A percentile compares a stretch with the other conserved stretches of the same genome.
These are phyloP conservation scores for Apamea sordens DNA, from an alignment of 2,888 invertebrate species.

Conservation along the genomic window DNA sequence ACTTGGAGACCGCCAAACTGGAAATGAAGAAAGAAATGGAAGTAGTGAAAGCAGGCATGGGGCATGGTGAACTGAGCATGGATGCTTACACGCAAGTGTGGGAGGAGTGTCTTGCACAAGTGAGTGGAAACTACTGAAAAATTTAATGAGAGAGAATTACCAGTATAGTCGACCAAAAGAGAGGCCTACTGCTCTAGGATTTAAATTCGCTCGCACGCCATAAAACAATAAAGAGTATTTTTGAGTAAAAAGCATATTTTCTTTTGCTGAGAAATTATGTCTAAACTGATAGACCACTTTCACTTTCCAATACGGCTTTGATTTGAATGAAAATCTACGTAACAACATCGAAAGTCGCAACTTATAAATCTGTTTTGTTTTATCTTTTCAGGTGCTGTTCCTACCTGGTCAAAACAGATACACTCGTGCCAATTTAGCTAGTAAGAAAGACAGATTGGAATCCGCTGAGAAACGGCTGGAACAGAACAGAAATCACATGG, in stretches of 20 bases:
- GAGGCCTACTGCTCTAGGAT: not conserved
- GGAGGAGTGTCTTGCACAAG: slow-evolving; percentile 98
- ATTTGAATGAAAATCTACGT: no score
- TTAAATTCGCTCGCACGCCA: not conserved
- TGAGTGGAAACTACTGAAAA: slow-evolving; percentile 71
- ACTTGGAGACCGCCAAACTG: slow-evolving; percentile 92
- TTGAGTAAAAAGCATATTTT: not conserved
- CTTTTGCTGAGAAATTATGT: not conserved
- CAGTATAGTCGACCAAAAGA: no score
- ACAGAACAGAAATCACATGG: slow-evolving; percentile 98
- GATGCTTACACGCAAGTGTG: slow-evolving; percentile 98
- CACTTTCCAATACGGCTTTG: no score
- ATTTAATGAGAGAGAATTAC: no score
- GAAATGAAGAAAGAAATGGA: slow-evolving; percentile 96
- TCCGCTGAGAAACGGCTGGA: slow-evolving; percentile 97
- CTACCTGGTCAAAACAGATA: slow-evolving; percentile 97
- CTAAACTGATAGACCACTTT: not conserved
- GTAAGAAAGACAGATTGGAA: slow-evolving; percentile 98
- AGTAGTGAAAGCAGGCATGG: slow-evolving; percentile 97
- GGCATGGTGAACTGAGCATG: slow-evolving; percentile 97
- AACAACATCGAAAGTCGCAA: not conserved
- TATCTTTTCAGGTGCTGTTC: slow-evolving; percentile 93
- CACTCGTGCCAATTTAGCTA: slow-evolving; percentile 97
- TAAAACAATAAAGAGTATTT: not conserved
- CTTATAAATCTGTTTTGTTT: not conserved